Base-by-base conservation (phyloP, 1,140 invertebrate genomes). In the Nixonia krombeini region DNA sequence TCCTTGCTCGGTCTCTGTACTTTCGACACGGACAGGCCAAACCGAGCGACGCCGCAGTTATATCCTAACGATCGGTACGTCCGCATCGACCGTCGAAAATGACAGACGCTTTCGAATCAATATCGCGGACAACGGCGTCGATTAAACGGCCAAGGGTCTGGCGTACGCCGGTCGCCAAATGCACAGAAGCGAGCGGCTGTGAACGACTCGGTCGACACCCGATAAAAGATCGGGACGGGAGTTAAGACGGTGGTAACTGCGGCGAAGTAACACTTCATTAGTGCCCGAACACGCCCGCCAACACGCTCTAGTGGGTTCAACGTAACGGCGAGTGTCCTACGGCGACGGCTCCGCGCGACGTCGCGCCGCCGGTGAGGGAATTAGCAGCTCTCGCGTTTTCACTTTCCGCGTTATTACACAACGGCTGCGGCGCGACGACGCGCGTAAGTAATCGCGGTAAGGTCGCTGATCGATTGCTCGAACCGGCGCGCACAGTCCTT, bases 1-100 rank as follows among this genome's bases (percentile, higher is more conserved):
- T 44, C 21, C 41, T 44, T 44, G 21, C 41, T 18, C n/a, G n/a
- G n/a, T n/a, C 35, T 16, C 35, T 33, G 31, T 33, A 33, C 31
- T 33, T 33, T 33, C 31, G 12, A 12, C 10, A 10, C 4, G 7
- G 28, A 1, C 10, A 9, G 7, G 28, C 28, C 9, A 29, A 9
- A 29, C 28, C 9, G n/a, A n/a, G n/a, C 28, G 10, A 2, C 28
- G 7, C 28, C 28, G 28, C 3, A 6, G 9, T 29, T 29, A 9
- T 29, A 9, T 29, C n/a, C n/a, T n/a, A n/a, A n/a, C n/a, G n/a
- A n/a, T n/a, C n/a, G n/a, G n/a, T n/a, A n/a, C n/a, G n/a, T n/a
- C n/a, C n/a, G n/a, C n/a, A n/a, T n/a, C n/a, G n/a, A n/a, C n/a
- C n/a, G n/a, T n/a, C n/a, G n/a, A n/a, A n/a, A n/a, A n/a, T n/a